Base-by-base conservation (phyloP, 2,797 vertebrate species). In the Agapornis canus region DNA sequence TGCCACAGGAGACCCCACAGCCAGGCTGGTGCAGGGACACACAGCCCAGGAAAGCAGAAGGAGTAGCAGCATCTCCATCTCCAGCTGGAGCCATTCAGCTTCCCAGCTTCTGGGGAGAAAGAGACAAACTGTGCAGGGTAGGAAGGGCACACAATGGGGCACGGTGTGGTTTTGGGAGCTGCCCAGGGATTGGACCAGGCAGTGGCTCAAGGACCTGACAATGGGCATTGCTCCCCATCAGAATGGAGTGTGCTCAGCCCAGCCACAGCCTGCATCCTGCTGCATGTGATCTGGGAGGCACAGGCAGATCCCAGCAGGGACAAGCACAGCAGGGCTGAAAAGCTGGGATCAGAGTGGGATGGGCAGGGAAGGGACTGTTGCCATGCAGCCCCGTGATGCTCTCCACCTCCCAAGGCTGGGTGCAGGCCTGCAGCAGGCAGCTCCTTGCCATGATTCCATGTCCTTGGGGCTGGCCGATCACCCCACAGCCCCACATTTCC, bases 161-260 rank as follows among this genome's bases (percentile, higher is more conserved):
- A 54, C 0, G 0, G 22, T 26, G 27, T 0, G 2, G 13, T 39
- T 79, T 68, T 10, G 23, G 45, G 49, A 82, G 9, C 14, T 71
- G 70, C 54, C 17, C 11, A 11, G 19, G 14, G 69, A 6, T 68
- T 39, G 39, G 45, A 25, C 37, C 13, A 42, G 52, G 52, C 4
- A 7, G 43, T 49, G 31, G 29, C 42, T 80, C 39, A 6, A 22
- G 72, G 54, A 39, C 42, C 26, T 48, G 69, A 20, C 52, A 61
- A n/a, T 0, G 0, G 26, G 12, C 35, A 13, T 26, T 49, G 66
- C 47, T 77, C 39, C 73, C 31, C 26, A 13, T 25, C 0, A 0
- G 18, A 22, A 23, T 5, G 4, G 32, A 60, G 29, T 4, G 6
- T 48, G 35, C 39, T 42, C 42, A 54, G 19, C 51, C 42, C 16